phyloP scores from a whole-genome alignment of 1,140 invertebrate species.

The Maconellicoccus hirsutus region DNA sequence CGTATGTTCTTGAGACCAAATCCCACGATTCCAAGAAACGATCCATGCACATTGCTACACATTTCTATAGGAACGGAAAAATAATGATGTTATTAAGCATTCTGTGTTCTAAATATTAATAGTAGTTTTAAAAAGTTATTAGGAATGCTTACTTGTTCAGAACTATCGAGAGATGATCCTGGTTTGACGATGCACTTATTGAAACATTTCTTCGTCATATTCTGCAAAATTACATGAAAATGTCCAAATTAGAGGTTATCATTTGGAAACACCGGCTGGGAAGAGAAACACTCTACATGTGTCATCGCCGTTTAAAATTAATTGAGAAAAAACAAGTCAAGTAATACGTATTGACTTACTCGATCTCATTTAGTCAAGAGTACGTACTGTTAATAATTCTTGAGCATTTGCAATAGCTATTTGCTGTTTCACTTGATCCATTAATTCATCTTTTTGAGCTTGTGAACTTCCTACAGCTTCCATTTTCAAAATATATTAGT shows the following conservation, averaged over 20 bases:
- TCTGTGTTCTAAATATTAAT: slow-evolving; percentile 17
- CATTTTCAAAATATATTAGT: not conserved
- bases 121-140: slow-evolving; percentile 12
- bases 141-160: slow-evolving; percentile 61
- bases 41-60: slow-evolving; percentile 95
- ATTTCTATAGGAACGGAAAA: slow-evolving; percentile 65
- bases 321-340: no score
- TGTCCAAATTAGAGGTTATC: not conserved
- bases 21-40: slow-evolving; percentile 94
- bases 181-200: slow-evolving; percentile 87
- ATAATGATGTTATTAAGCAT: not conserved
- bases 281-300: no score
- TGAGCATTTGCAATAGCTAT: slow-evolving; percentile 89
- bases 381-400: slow-evolving; percentile 72
- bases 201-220: slow-evolving; percentile 96
- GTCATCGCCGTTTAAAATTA: no score
- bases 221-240: slow-evolving; percentile 44
- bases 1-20: slow-evolving; percentile 49
- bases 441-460: slow-evolving; percentile 58
- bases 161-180: slow-evolving; percentile 76
- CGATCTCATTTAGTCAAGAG: no score
- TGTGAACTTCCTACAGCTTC: not conserved
- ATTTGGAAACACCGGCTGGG: no score
- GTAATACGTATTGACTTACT: no score
- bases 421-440: slow-evolving; percentile 93